Evolutionary conservation across 2,888 invertebrate genomes (phyloP).

Genomic region (Tetranychus piercei): DNA sequence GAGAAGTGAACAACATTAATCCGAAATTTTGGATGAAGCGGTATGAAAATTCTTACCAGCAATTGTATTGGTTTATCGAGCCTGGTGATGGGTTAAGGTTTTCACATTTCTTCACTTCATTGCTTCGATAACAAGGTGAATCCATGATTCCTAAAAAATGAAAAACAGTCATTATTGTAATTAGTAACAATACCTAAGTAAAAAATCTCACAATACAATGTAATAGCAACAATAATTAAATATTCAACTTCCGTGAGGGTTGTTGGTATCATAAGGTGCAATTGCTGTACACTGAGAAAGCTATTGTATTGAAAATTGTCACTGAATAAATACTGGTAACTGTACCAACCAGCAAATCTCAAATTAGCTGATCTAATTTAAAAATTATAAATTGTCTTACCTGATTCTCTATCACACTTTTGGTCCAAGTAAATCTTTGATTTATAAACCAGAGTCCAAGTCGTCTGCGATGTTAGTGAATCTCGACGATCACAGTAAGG

Average conservation of each 20-base stretch:
- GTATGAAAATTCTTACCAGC: neutral
- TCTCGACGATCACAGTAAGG: neutral
- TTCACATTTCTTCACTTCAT: conserved; percentile 1
- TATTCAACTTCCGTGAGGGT: neutral
- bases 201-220: neutral
- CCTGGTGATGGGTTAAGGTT: conserved; percentile 1
- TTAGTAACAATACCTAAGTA: neutral
- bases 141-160: neutral
- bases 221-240: neutral
- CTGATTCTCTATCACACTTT: conserved; percentile 1
- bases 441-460: neutral
- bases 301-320: neutral
- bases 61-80: neutral
- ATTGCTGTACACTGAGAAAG: neutral
- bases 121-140: neutral
- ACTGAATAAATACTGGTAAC: no score
- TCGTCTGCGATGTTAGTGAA: neutral
- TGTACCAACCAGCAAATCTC: no score
- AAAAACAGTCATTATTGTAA: neutral
- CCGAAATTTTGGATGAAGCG: neutral
- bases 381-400: neutral
- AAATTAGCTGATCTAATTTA: neutral
- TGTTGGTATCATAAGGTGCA: neutral
- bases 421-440: neutral
- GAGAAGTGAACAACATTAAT: neutral